Evolutionary conservation across 2,888 invertebrate genomes (phyloP).

Genomic region (Psococerastis gibbosa): DNA sequence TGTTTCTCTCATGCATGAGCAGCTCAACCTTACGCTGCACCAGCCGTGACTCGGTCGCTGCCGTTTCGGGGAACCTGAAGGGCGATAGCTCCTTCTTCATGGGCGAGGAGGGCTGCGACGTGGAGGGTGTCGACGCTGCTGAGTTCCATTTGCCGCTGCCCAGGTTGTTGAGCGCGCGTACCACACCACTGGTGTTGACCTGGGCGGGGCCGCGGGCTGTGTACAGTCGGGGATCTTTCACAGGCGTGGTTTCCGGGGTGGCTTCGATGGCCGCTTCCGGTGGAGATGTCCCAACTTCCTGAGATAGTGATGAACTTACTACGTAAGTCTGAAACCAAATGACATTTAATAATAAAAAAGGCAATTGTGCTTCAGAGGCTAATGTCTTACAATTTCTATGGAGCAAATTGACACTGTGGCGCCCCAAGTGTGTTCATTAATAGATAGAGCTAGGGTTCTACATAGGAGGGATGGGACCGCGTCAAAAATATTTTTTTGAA

Average conservation of each 20-base stretch:
- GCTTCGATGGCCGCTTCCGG: conserved; percentile 80
- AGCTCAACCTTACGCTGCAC: neutral
- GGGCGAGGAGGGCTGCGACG: conserved; percentile 49
- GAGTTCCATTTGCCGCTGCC: conserved; percentile 23
- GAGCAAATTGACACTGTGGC: too few relatives aligned
- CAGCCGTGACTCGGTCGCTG: neutral
- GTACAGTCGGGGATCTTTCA: conserved; percentile 32
- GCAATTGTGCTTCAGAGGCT: too few relatives aligned
- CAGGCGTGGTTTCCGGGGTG: conserved; percentile 73
- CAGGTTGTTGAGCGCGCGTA: conserved; percentile 38
- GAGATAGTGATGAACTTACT: conserved; percentile 19
- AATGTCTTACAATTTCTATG: too few relatives aligned
- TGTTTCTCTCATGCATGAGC: neutral
- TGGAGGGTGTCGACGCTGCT: conserved; percentile 25
- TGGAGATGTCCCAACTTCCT: conserved; percentile 45
- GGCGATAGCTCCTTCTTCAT: conserved; percentile 41
- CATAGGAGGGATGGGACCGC: too few relatives aligned
- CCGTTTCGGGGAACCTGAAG: conserved; percentile 26
- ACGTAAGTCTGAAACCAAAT: conserved; percentile 16
- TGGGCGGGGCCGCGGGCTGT: conserved; percentile 27
- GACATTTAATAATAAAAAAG: too few relatives aligned
- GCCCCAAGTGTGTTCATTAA: too few relatives aligned
- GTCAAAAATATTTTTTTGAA: too few relatives aligned
- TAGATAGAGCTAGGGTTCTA: too few relatives aligned
- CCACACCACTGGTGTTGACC: conserved; percentile 42